A percentile compares a stretch with the other conserved stretches of the same genome.
phyloP scores from a whole-genome alignment of 2,113 vertebrate species.

The Butastur rufipennis region DNA sequence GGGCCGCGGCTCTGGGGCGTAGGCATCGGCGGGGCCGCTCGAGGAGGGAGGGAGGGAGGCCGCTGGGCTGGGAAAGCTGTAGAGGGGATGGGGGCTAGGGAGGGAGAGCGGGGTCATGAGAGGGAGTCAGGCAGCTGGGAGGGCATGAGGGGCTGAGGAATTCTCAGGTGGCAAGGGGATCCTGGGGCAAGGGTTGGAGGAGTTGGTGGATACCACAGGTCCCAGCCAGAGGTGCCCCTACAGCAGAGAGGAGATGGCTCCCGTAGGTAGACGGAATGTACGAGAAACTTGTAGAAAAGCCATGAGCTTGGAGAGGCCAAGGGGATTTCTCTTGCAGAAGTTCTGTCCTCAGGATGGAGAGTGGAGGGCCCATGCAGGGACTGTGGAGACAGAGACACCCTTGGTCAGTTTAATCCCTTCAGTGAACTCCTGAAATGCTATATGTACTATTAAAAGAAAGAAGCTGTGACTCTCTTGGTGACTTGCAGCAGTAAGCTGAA shows the following conservation, averaged over 20 bases:
- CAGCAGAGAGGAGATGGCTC: neutral
- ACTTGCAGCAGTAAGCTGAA: neutral
- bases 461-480: neutral
- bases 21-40: accelerated
- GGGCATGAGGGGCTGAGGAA: neutral
- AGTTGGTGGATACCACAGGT: neutral
- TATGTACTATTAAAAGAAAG: neutral
- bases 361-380: neutral
- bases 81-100: neutral
- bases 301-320: neutral
- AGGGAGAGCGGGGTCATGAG: neutral
- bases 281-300: neutral
- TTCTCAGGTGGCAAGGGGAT: neutral
- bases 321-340: neutral
- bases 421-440: neutral
- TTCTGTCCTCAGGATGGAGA: neutral
- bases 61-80: accelerated
- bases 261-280: accelerated
- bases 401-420: neutral
- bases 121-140: neutral
- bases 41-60: neutral
- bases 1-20: accelerated
- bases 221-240: neutral
- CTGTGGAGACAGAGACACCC: neutral
- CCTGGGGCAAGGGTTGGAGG: neutral